These are phyloP conservation scores for Haemorhous mexicanus DNA, from an alignment of 2,113 vertebrate species.

Conservation along the genomic window DNA sequence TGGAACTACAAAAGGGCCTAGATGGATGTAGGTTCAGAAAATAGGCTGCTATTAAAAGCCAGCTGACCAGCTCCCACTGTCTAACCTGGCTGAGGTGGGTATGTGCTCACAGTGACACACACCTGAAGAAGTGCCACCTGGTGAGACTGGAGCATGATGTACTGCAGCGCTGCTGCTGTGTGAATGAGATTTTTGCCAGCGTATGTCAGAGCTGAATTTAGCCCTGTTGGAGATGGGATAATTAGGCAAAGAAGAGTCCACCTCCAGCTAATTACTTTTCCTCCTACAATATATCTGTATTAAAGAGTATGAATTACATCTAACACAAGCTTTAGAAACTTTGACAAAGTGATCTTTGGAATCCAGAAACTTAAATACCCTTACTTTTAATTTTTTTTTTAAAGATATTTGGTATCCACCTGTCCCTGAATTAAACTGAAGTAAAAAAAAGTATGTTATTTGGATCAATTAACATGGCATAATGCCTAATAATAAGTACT, in stretches of 20 bases:
- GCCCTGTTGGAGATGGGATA: neutral
- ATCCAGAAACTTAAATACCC: neutral
- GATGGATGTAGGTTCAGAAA: neutral
- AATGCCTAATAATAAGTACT: neutral
- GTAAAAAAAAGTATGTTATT: neutral
- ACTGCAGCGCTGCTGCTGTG: neutral
- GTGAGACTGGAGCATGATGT: neutral
- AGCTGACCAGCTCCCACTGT: neutral
- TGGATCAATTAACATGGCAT: neutral
- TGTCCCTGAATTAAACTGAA: neutral
- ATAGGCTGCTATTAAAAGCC: neutral
- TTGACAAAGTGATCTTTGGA: neutral
- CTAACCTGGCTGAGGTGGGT: neutral
- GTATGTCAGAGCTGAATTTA: constrained; percentile 21
- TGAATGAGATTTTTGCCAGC: constrained; percentile 15
- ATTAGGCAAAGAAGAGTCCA: constrained; percentile 22
- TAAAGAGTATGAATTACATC: neutral
- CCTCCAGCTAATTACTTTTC: constrained; percentile 31
- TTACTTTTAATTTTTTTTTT: neutral
- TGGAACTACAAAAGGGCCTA: neutral
- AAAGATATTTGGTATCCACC: neutral
- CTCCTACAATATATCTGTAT: constrained; percentile 1
- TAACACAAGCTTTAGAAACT: neutral
- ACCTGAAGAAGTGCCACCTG: neutral
- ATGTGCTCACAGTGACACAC: neutral